Percentiles rank a stretch among this genome's conserved stretches.
Evolutionary conservation across 30 jellyfish, hydroid and myxozoan species (phyloP).

Genomic region (Aurelia coerulea): DNA sequence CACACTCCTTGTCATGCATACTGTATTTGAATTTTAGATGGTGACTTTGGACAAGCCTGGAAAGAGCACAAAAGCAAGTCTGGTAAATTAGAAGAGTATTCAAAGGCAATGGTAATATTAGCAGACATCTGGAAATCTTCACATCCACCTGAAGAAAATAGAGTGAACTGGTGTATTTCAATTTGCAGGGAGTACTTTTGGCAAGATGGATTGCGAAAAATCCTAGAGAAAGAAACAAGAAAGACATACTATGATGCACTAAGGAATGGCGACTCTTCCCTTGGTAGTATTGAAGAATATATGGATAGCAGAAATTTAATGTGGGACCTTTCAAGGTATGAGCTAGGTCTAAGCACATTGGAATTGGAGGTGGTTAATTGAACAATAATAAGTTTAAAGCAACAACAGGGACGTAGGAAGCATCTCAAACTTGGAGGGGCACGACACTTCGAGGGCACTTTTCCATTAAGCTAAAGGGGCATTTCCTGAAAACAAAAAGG

Average conservation of each 20-base stretch:
- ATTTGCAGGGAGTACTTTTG: conserved; percentile 56
- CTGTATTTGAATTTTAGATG: neutral
- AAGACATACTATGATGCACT: conserved; percentile 11
- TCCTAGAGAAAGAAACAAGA: conserved; percentile 44
- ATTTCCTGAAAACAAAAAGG: no score
- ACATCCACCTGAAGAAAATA: conserved; percentile 53
- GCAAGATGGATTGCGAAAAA: conserved; percentile 69
- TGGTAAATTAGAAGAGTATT: conserved; percentile 35
- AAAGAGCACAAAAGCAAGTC: conserved; percentile 39
- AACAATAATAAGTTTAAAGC: no score
- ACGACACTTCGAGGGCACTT: no score
- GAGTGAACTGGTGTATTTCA: conserved; percentile 79
- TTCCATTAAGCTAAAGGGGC: no score
- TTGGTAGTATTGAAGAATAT: conserved; percentile 31
- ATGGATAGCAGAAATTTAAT: neutral
- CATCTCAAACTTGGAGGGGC: no score
- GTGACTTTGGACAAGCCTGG: conserved; percentile 52
- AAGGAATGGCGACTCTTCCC: conserved; percentile 25
- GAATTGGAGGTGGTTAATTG: no score
- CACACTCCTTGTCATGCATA: no score
- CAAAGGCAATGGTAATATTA: conserved; percentile 80
- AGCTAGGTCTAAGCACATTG: no score
- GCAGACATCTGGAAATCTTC: conserved; percentile 72
- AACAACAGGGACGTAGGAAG: no score
- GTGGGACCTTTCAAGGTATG: no score